phyloP scores from a whole-genome alignment of 2,113 vertebrate genomes.

The Tapirus terrestris region DNA sequence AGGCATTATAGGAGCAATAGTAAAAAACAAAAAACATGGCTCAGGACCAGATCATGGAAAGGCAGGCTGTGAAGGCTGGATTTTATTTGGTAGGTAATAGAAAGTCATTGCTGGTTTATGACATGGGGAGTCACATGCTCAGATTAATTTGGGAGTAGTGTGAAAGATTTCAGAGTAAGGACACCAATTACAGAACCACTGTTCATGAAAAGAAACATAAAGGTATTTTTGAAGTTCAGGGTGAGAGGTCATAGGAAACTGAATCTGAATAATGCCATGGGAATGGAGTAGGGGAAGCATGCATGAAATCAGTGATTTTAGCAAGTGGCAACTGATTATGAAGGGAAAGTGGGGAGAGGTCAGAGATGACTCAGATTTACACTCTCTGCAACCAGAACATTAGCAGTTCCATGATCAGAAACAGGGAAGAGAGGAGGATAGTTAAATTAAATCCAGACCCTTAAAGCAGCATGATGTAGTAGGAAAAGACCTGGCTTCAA shows the following conservation, averaged over 20 bases:
- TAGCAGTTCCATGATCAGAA: background rate
- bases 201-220: background rate
- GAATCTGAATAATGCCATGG: background rate
- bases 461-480: background rate
- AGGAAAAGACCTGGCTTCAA: background rate
- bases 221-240: background rate
- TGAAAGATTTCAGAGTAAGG: background rate
- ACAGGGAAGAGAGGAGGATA: background rate
- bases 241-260: background rate
- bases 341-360: background rate
- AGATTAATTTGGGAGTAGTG: background rate
- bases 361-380: background rate
- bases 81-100: background rate
- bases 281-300: no score
- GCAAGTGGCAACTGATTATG: background rate
- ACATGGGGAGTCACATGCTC: background rate
- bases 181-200: background rate
- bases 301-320: background rate
- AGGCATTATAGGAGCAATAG: background rate
- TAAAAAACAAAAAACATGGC: background rate
- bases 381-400: background rate
- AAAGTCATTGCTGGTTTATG: background rate
- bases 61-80: background rate
- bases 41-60: background rate
- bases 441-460: background rate